Evolutionary conservation across 1,140 invertebrate genomes (phyloP).

Genomic region (Brachionus calyciflorus): DNA sequence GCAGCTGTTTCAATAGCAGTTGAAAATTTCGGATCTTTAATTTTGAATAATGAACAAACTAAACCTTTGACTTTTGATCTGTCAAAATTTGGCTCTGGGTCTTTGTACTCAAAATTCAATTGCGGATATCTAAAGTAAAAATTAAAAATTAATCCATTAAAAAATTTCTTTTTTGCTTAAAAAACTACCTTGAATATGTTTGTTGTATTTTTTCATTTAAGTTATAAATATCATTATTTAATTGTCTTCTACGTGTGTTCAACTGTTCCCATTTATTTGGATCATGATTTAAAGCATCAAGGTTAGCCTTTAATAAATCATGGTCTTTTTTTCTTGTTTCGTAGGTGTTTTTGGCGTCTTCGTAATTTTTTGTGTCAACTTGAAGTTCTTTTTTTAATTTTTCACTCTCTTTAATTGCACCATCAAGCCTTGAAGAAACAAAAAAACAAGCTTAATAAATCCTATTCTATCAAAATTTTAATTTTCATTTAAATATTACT

Average conservation of each 20-base stretch:
- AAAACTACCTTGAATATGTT: neutral
- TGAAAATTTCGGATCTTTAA: slow-evolving; percentile 71
- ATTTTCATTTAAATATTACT: neutral
- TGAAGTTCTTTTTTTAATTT: slow-evolving; percentile 17
- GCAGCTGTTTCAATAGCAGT: slow-evolving; percentile 80
- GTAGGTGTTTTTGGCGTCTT: neutral
- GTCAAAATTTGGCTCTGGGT: slow-evolving; percentile 70
- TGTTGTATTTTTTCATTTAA: slow-evolving; percentile 26
- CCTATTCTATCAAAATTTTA: too few species aligned
- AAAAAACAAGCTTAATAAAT: too few species aligned
- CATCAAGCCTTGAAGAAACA: slow-evolving; percentile 10
- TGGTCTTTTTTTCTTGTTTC: neutral
- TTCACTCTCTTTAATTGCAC: slow-evolving; percentile 37
- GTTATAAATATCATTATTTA: slow-evolving; percentile 10
- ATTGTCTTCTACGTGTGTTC: neutral
- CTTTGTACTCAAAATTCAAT: slow-evolving; percentile 59
- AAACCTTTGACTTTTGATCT: slow-evolving; percentile 73
- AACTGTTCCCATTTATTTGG: slow-evolving; percentile 12
- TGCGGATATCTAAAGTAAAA: slow-evolving; percentile 25
- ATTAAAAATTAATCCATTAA: neutral
- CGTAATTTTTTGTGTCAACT: slow-evolving; percentile 31
- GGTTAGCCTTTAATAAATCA: slow-evolving; percentile 23
- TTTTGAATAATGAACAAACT: slow-evolving; percentile 72
- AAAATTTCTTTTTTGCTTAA: too few species aligned
- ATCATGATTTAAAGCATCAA: neutral